Evolutionary conservation across 2,797 vertebrate species (phyloP).

Genomic region (Triplophysa bombifrons): DNA sequence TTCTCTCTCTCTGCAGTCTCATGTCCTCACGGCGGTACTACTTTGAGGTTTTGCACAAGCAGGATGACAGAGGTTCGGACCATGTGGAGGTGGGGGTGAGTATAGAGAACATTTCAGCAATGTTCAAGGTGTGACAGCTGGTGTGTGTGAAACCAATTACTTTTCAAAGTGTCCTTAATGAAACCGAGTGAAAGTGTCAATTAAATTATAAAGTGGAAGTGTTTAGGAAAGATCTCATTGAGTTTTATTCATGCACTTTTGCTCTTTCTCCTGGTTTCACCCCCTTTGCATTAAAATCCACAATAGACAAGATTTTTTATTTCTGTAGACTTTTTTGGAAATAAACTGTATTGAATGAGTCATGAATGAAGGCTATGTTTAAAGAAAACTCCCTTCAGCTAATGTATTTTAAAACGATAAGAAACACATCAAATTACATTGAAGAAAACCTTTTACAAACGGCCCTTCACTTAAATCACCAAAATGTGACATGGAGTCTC

Average conservation of each 20-base stretch:
- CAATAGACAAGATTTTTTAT: not conserved
- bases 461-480: slow-evolving; percentile 27
- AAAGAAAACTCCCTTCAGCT: not conserved
- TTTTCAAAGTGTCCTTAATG: not conserved
- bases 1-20: slow-evolving; percentile 64
- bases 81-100: slow-evolving; percentile 89
- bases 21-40: slow-evolving; percentile 83
- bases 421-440: slow-evolving; percentile 20
- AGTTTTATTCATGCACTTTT: not conserved
- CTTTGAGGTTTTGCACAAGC: slow-evolving; percentile 88
- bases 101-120: slow-evolving; percentile 37
- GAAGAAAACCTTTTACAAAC: slow-evolving; percentile 3
- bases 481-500: not conserved
- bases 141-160: not conserved
- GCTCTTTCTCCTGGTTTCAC: not conserved
- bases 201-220: not conserved
- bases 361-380: slow-evolving; percentile 3
- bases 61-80: slow-evolving; percentile 84
- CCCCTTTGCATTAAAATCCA: not conserved
- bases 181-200: not conserved
- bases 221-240: not conserved
- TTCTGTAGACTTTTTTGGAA: not conserved
- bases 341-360: slow-evolving; percentile 2
- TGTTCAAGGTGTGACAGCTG: not conserved
- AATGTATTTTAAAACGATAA: slow-evolving; percentile 9